Evolutionary conservation across 2,797 vertebrate species (phyloP).

Genomic region (Pseudochaenichthys georgianus): DNA sequence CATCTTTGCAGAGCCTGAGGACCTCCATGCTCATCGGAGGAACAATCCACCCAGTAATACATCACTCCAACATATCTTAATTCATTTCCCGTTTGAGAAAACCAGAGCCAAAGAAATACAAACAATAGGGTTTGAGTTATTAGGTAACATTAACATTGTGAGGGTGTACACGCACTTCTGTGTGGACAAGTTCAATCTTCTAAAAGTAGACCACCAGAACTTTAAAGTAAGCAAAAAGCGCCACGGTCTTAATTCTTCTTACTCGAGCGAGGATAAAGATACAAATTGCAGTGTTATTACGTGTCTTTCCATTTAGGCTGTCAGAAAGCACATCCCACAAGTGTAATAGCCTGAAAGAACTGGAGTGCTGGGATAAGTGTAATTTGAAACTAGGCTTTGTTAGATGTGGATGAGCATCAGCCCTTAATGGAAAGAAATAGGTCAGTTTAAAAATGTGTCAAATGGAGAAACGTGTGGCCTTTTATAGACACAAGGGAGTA

Average conservation of each 20-base stretch:
- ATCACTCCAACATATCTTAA: not conserved
- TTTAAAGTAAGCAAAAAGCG: slow-evolving; percentile 52
- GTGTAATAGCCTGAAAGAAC: slow-evolving; percentile 58
- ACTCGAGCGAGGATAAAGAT: slow-evolving; percentile 47
- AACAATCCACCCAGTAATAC: slow-evolving; percentile 82
- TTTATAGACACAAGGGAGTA: slow-evolving; percentile 15
- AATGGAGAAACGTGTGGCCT: slow-evolving; percentile 55
- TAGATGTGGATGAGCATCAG: slow-evolving; percentile 51
- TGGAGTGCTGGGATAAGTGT: slow-evolving; percentile 60
- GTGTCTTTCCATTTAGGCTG: slow-evolving; percentile 66
- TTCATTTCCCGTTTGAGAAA: not conserved
- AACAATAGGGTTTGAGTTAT: slow-evolving; percentile 9
- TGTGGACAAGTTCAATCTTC: slow-evolving; percentile 29
- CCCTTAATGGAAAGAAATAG: slow-evolving; percentile 64
- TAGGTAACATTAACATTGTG: not conserved
- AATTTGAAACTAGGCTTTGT: slow-evolving; percentile 74
- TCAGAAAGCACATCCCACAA: slow-evolving; percentile 66
- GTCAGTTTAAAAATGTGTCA: slow-evolving; percentile 63
- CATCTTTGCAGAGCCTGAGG: slow-evolving; percentile 93
- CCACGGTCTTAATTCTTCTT: slow-evolving; percentile 42
- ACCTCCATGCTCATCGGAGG: slow-evolving; percentile 87
- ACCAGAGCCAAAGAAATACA: slow-evolving; percentile 1
- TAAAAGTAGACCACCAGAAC: slow-evolving; percentile 42
- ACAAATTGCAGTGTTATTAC: slow-evolving; percentile 48
- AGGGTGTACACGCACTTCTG: not conserved